A percentile compares a stretch with the other conserved stretches of the same genome.
phyloP scores from a whole-genome alignment of 1,140 invertebrate species.

The Trachymyrmex cornetzi region DNA sequence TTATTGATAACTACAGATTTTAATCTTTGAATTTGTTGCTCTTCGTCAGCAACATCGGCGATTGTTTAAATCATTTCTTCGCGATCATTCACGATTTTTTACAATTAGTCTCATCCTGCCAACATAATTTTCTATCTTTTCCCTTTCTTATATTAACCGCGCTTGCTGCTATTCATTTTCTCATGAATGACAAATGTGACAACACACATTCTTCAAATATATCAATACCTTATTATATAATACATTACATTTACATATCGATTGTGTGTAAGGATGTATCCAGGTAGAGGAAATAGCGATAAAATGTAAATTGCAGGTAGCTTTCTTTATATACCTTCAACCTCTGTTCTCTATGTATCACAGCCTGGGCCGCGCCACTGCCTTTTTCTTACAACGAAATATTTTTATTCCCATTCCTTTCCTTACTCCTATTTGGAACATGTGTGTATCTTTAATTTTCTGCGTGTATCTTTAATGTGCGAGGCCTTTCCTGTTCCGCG shows the following conservation, averaged over 20 bases:
- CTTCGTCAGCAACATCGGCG: neutral
- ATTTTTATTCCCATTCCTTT: slow-evolving; percentile 29
- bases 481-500: slow-evolving; percentile 10
- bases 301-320: slow-evolving; percentile 84
- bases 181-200: slow-evolving; percentile 35
- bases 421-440: neutral
- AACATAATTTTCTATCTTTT: slow-evolving; percentile 1
- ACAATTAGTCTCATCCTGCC: neutral
- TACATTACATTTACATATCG: slow-evolving; percentile 85
- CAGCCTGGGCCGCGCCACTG: slow-evolving; percentile 87
- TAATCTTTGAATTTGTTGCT: slow-evolving; percentile 24
- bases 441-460: neutral
- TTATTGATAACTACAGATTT: slow-evolving; percentile 38
- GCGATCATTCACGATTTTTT: slow-evolving; percentile 3
- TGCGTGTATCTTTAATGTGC: slow-evolving; percentile 14
- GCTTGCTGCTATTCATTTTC: slow-evolving; percentile 11
- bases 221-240: slow-evolving; percentile 77
- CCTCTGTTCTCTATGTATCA: slow-evolving; percentile 87
- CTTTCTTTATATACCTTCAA: slow-evolving; percentile 83
- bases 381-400: slow-evolving; percentile 71
- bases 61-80: slow-evolving; percentile 38
- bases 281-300: slow-evolving; percentile 82
- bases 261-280: slow-evolving; percentile 82
- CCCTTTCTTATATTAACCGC: slow-evolving; percentile 7
- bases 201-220: slow-evolving; percentile 29